These are phyloP conservation scores for human DNA, from an alignment of 2,113 vertebrate species.

Conservation along the genomic window GRCh38 chr11:108170001-108170500, in stretches of 20 bases:
- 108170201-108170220: neutral
- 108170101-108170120: neutral
- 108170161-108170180: neutral
- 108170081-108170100: neutral
- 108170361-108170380: neutral
- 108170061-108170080: neutral
- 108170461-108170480: neutral
- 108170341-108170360: neutral
- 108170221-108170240: neutral
- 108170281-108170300: neutral
- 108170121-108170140: constrained; percentile 27
- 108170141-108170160: neutral
- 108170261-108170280: neutral
- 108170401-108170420: neutral
- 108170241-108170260: constrained; percentile 24
- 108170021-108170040: constrained; percentile 94
- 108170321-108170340: neutral
- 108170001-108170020: constrained; percentile 92
- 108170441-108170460: neutral
- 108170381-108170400: constrained; percentile 11
- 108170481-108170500: neutral
- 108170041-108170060: constrained; percentile 84
- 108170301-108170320: neutral
- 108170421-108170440: constrained; percentile 2
- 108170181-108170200: neutral